A percentile compares a stretch with the other conserved stretches of the same genome.
Evolutionary conservation across 2,888 invertebrate genomes (phyloP).

Genomic region (Sinotaia quadrata): DNA sequence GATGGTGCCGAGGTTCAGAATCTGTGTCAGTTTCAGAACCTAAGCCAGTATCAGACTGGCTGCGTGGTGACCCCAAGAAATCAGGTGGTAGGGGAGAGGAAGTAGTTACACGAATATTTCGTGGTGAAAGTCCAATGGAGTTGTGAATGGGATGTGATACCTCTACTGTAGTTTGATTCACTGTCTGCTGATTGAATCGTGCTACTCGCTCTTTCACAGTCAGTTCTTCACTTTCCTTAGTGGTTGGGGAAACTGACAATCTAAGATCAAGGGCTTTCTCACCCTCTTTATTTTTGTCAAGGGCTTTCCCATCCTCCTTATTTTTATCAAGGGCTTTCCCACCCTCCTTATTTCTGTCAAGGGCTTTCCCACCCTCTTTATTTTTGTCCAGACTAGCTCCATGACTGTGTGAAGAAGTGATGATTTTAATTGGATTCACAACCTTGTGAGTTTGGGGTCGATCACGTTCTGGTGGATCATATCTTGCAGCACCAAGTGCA

Average conservation of each 20-base stretch:
- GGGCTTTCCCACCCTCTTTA: neutral
- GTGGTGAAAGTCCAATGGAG: neutral
- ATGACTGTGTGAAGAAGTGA: too few species aligned
- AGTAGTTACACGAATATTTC: neutral
- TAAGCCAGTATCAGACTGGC: constrained; percentile 33
- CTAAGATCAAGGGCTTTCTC: neutral
- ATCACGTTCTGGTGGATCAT: constrained; percentile 60
- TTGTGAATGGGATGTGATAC: neutral
- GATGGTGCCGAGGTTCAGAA: constrained; percentile 17
- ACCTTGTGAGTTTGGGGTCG: constrained; percentile 8
- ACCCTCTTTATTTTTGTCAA: neutral
- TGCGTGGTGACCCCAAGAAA: constrained; percentile 15
- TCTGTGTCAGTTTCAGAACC: constrained; percentile 33
- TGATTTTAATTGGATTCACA: too few species aligned
- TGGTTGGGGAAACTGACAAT: neutral
- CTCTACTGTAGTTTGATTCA: neutral
- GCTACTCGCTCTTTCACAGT: constrained; percentile 31
- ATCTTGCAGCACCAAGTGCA: constrained; percentile 51
- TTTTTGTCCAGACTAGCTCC: too few species aligned
- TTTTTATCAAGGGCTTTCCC: neutral
- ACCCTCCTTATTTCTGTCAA: neutral
- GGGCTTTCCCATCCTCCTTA: neutral
- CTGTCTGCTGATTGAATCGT: constrained; percentile 2
- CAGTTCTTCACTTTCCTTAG: neutral
- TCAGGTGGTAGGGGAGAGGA: neutral